Evolutionary conservation across 2,113 vertebrate species (phyloP).

Genomic region (Malurus melanocephalus): DNA sequence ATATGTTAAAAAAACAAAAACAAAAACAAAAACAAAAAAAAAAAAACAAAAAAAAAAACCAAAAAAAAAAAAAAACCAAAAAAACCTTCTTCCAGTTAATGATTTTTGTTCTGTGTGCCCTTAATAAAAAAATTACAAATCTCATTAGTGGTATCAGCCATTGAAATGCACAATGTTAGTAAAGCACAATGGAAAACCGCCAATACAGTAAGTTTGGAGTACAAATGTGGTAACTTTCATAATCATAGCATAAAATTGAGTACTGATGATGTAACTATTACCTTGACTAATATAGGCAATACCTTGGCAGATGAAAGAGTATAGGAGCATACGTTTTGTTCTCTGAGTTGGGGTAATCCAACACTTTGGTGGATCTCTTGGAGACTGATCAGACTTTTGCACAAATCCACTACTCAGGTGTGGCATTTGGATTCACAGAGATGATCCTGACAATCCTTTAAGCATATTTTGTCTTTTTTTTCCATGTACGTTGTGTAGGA

Average conservation of each 20-base stretch:
- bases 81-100: slow-evolving; percentile 6
- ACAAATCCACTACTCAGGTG: not conserved
- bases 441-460: not conserved
- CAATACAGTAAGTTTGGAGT: slow-evolving; percentile 29
- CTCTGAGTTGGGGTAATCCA: not conserved
- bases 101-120: slow-evolving; percentile 35
- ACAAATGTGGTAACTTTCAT: not conserved
- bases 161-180: slow-evolving; percentile 57
- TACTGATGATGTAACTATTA: not conserved
- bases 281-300: not conserved
- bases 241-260: not conserved
- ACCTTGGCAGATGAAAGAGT: not conserved
- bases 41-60: not conserved
- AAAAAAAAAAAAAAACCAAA: too few relatives aligned
- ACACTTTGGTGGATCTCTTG: not conserved
- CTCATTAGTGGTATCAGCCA: slow-evolving; percentile 50
- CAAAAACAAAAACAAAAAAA: not conserved
- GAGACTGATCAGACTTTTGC: not conserved
- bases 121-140: slow-evolving; percentile 58
- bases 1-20: not conserved
- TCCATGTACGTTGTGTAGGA: not conserved
- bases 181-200: slow-evolving; percentile 36
- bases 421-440: not conserved
- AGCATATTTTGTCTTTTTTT: not conserved
- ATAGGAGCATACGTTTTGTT: not conserved